Evolutionary conservation across 2,888 invertebrate genomes (phyloP).

Genomic region (Drosophila borborema): DNA sequence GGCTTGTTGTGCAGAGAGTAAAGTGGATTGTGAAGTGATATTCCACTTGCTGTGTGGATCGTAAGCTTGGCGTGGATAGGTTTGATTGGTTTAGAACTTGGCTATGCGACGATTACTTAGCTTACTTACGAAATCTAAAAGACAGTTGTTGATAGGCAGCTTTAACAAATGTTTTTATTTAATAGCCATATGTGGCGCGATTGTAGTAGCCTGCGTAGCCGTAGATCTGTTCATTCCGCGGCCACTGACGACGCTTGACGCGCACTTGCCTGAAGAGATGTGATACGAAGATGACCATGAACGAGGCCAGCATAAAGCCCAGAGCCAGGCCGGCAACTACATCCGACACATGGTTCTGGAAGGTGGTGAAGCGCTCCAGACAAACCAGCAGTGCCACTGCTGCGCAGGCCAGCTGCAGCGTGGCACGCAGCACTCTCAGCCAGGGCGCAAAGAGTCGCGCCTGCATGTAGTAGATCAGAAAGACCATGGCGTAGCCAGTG

Average conservation of each 20-base stretch:
- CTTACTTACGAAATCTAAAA: not conserved
- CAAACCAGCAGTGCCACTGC: slow-evolving; percentile 59
- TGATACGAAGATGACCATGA: slow-evolving; percentile 60
- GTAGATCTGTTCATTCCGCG: slow-evolving; percentile 70
- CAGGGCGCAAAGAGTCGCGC: slow-evolving; percentile 68
- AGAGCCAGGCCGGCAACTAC: slow-evolving; percentile 62
- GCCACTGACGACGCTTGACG: slow-evolving; percentile 72
- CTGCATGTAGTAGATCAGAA: slow-evolving; percentile 73
- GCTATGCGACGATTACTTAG: slow-evolving; percentile 13
- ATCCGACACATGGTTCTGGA: slow-evolving; percentile 75
- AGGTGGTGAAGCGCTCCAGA: slow-evolving; percentile 67
- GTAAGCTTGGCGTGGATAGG: slow-evolving; percentile 33
- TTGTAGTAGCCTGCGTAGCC: slow-evolving; percentile 74
- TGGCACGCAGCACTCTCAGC: slow-evolving; percentile 62
- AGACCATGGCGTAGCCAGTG: slow-evolving; percentile 76
- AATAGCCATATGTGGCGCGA: slow-evolving; percentile 66
- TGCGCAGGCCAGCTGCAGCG: slow-evolving; percentile 62
- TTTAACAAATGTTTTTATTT: not conserved
- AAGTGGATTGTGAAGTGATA: slow-evolving; percentile 41
- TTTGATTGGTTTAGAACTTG: slow-evolving; percentile 35
- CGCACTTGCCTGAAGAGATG: slow-evolving; percentile 65
- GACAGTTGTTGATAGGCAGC: not conserved
- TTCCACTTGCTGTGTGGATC: slow-evolving; percentile 59
- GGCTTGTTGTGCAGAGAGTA: slow-evolving; percentile 5
- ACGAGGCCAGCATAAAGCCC: slow-evolving; percentile 63